Evolutionary conservation across 2,113 vertebrate species (phyloP), one percentile per base, ranked within the genome.

Genomic region (Erpornis zantholeuca): DNA sequence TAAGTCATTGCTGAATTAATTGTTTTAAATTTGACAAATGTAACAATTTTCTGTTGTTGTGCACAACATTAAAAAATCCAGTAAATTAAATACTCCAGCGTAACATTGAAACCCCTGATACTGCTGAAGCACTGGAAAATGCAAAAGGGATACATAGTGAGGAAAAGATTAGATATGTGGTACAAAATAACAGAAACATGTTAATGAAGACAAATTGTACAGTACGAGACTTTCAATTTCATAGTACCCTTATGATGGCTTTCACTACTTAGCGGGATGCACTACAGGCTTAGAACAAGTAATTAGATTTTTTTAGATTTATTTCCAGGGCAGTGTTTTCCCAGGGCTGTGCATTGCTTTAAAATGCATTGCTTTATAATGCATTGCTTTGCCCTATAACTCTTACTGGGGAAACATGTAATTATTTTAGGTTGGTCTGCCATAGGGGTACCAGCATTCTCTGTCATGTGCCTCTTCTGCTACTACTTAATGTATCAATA

Each of bases 241-340:
- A 35, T 94, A 77, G 47, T 59, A n/a, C n/a, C 59, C 59, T 77
- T 88, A 57, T 18, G 88, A 91, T 82, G 68, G 70, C 94, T 96
- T 93, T 77, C 68, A 86, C 59, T 80, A 54, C 79, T 86, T 94
- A 93, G 54, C 1, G 0, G 59, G 68, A 73, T 86, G 29, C 90
- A 90, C 94, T 94, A 93, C 94, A 70, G 92, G 92, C 90, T 94
- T 86, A 73, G 68, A 94, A 94, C n/a, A 82, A 94, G 79, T 90
- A 96, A 95, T 97, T 95, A 96, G 71, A 73, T 92, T 86, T 88
- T 84, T 88, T 87, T 25, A 86, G 92, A 92, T 96, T 95, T 95
- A 93, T 97, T 94, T 97, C 59, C 75, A 83, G 71, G 54, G 54
- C 63, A 83, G 0, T 83, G 79, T 90, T 96, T 96, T 96, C 94